Evolutionary conservation across 2,888 invertebrate genomes (phyloP).

Genomic region (Epiblema foenella): DNA sequence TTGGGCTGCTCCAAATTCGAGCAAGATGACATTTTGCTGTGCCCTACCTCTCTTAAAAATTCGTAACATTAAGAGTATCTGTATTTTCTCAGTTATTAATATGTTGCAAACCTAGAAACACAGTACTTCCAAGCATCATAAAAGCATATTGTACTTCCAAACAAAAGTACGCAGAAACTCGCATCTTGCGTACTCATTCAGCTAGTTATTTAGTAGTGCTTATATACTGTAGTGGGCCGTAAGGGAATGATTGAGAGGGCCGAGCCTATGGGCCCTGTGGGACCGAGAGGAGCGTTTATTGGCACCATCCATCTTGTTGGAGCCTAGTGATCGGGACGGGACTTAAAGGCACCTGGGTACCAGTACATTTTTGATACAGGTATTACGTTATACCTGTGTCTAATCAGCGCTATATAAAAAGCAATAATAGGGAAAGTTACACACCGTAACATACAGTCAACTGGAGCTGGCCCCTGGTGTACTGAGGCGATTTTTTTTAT

Average conservation of each 20-base stretch:
- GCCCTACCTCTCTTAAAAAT: no score
- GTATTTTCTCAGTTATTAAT: no score
- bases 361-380: not conserved
- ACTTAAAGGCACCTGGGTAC: constrained; percentile 2
- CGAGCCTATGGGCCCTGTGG: constrained; percentile 9
- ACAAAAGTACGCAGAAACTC: constrained; percentile 3
- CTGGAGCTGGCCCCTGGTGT: no score
- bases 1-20: no score
- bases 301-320: constrained; percentile 17
- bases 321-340: constrained; percentile 6
- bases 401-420: no score
- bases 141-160: not conserved
- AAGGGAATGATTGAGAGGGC: constrained; percentile 25
- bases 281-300: constrained; percentile 11
- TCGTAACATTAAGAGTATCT: no score
- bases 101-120: not conserved
- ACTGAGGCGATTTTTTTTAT: no score
- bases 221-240: constrained; percentile 20
- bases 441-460: no score
- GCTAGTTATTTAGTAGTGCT: constrained; percentile 27
- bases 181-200: not conserved
- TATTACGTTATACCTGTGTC: not conserved
- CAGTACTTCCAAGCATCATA: not conserved
- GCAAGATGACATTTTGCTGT: no score
- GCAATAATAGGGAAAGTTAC: no score